Conservation (phyloP, 2,888 invertebrate species). For the Hylaea fasciaria region DNA sequence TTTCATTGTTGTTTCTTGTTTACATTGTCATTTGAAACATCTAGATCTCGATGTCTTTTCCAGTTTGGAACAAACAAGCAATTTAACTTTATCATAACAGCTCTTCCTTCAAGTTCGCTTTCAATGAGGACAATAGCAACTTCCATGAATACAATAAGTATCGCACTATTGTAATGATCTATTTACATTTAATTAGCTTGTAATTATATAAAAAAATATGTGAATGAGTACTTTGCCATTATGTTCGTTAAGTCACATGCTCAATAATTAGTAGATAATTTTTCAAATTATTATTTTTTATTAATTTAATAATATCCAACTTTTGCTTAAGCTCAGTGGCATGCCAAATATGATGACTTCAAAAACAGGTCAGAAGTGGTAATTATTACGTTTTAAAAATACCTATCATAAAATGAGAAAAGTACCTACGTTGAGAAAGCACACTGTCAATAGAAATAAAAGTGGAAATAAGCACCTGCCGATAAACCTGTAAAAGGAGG, state of each 20-base stretch:
- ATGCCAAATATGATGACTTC: too few species aligned
- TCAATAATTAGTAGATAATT: too few species aligned
- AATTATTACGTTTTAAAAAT: neutral
- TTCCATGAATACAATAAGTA: neutral
- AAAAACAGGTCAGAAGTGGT: neutral
- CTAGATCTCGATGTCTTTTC: constrained; percentile 26
- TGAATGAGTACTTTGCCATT: too few species aligned
- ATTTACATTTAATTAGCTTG: neutral
- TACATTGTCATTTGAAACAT: constrained; percentile 27
- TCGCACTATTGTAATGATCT: neutral
- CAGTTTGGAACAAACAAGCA: constrained; percentile 30
- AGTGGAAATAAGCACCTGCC: constrained; percentile 29
- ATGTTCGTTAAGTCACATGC: too few species aligned
- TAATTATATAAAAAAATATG: too few species aligned
- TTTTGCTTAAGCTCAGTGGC: too few species aligned
- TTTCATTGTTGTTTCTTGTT: constrained; percentile 28
- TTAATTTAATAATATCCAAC: too few species aligned
- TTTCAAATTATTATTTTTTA: too few species aligned
- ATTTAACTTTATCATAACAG: constrained; percentile 31
- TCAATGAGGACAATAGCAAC: constrained; percentile 6
- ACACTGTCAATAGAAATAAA: constrained; percentile 8
- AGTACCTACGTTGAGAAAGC: too few species aligned
- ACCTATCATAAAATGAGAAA: too few species aligned
- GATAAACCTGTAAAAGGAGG: constrained; percentile 20
- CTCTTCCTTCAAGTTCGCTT: constrained; percentile 19